These are phyloP conservation scores for Drosophila pectinifera DNA, from an alignment of 1,140 invertebrate species.

Conservation along the genomic window DNA sequence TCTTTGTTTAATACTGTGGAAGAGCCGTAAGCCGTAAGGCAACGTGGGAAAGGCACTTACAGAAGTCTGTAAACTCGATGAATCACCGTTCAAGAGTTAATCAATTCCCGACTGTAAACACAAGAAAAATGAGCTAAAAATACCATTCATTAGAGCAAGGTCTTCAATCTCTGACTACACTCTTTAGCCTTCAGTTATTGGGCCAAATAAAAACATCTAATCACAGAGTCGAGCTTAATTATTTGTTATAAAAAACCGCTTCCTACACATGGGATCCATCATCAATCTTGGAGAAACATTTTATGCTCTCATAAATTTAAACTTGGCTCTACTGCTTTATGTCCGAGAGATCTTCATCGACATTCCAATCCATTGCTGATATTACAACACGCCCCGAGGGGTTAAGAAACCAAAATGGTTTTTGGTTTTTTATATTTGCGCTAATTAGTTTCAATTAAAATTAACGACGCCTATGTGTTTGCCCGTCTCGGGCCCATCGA, in stretches of 20 bases:
- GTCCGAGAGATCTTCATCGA: constrained; percentile 15
- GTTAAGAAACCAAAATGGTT: constrained; percentile 30
- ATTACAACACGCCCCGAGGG: constrained; percentile 29
- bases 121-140: not conserved
- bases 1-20: constrained; percentile 35
- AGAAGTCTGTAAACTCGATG: constrained; percentile 21
- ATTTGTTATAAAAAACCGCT: constrained; percentile 12
- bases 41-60: constrained; percentile 30
- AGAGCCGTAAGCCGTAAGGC: not conserved
- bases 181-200: not conserved
- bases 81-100: constrained; percentile 21
- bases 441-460: constrained; percentile 83
- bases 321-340: not conserved
- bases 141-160: not conserved
- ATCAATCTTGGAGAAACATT: constrained; percentile 28
- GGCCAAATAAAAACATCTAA: not conserved
- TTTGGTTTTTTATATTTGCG: constrained; percentile 61
- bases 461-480: constrained; percentile 63
- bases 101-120: not conserved
- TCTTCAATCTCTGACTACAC: not conserved
- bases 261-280: constrained; percentile 4
- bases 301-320: constrained; percentile 21
- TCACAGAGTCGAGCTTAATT: not conserved
- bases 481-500: constrained; percentile 49
- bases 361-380: constrained; percentile 19